A percentile compares a stretch with the other conserved stretches of the same genome.
Evolutionary conservation across 2,888 invertebrate species (phyloP).

Genomic region (Elysia crispata): DNA sequence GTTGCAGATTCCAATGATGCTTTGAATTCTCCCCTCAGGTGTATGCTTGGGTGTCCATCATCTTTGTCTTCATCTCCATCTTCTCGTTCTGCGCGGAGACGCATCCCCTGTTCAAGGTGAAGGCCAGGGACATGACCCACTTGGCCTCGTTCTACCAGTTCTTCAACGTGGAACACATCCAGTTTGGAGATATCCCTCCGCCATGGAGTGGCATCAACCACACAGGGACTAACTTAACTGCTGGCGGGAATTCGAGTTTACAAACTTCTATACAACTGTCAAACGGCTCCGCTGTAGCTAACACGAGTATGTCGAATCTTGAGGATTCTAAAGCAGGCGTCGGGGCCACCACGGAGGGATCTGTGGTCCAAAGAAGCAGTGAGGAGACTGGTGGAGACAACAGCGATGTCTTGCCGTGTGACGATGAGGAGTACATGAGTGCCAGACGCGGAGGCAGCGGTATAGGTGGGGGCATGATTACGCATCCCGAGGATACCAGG

Average conservation of each 20-base stretch:
- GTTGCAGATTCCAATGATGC: neutral
- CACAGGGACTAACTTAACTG: conserved; percentile 13
- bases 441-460: neutral
- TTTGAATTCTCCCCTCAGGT: conserved; percentile 59
- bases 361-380: neutral
- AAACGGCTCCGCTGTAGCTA: neutral
- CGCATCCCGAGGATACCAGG: neutral
- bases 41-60: conserved; percentile 72
- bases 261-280: neutral
- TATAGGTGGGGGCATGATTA: neutral
- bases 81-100: conserved; percentile 74
- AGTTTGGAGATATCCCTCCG: conserved; percentile 22
- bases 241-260: too few relatives aligned
- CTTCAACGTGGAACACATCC: conserved; percentile 51
- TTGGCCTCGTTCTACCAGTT: conserved; percentile 53
- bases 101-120: conserved; percentile 66
- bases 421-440: too few relatives aligned
- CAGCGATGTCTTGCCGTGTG: too few relatives aligned
- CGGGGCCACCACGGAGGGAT: neutral
- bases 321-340: neutral
- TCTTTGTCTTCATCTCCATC: conserved; percentile 72
- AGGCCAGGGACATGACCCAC: conserved; percentile 49
- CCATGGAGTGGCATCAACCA: neutral
- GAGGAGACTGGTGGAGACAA: too few relatives aligned
- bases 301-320: neutral